Base-by-base conservation (phyloP, 2,113 vertebrate species). In the Cyanoramphus novaezelandiae region DNA sequence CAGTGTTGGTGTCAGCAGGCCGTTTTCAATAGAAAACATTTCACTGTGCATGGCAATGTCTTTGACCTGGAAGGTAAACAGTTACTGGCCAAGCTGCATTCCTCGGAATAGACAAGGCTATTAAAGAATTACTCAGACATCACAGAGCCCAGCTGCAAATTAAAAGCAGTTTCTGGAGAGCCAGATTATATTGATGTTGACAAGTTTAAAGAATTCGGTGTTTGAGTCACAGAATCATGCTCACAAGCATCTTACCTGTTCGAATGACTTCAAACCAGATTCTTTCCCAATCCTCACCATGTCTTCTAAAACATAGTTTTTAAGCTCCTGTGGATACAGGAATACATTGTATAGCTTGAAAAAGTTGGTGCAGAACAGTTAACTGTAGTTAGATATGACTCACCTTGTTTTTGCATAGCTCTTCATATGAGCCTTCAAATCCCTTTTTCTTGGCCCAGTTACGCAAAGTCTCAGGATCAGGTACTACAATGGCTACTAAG, bases 1-100 rank as follows among this genome's bases (percentile, higher is more conserved):
- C 97, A 99, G 96, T 3, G 99, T 99, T 44, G 99, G 99, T 7
- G 99, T 99, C 87, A 99, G 97, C 60, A 99, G 98, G 88, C 99
- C 99, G 1, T 99, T 99, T 95, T 99, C 98, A 43, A 99, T 25
- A 17, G 99, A 98, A 97, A 99, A 99, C 98, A 99, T 97, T 97
- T 99, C 99, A 0, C 95, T 16, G 65, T 99, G 98, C 25, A 99
- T 74, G 13, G 52, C 23, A 35, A 99, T 99, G 71, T 98, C 99
- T 97, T 98, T 98, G 89, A 99, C 98, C 99, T 99, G 95, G 23
- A 94, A 93, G 91, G 75, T 13, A 96, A 88, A 93, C 7, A 52
- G n/a, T 85, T 47, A 85, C 14, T 76, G 91, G 49, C 24, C 29
- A 82, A 69, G 13, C 35, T 47, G 27, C 67, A 72, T 31, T 60